phyloP scores from a whole-genome alignment of 2,113 vertebrate species.

The Hippopotamus amphibius region DNA sequence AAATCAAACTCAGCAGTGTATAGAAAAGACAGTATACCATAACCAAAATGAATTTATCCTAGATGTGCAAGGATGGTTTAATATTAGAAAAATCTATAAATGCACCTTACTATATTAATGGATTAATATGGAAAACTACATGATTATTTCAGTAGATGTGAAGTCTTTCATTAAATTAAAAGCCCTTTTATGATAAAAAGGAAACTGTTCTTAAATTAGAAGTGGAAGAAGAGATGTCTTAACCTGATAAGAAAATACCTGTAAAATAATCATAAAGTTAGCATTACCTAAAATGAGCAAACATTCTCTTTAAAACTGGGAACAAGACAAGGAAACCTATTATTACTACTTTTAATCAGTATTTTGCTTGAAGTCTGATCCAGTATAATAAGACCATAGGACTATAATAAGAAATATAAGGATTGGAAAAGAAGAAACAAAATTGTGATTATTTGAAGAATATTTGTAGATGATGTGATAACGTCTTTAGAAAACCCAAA shows the following conservation, averaged over 20 bases:
- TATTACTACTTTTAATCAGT: neutral
- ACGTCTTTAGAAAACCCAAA: constrained; percentile 27
- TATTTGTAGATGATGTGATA: constrained; percentile 1
- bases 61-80: neutral
- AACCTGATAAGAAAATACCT: neutral
- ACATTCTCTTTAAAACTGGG: constrained; percentile 41
- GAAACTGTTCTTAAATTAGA: neutral
- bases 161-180: constrained; percentile 8
- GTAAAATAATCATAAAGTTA: constrained; percentile 47
- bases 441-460: neutral
- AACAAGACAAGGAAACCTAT: neutral
- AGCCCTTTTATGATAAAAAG: neutral
- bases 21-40: neutral
- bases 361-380: neutral
- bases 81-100: constrained; percentile 5
- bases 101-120: neutral
- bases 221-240: neutral
- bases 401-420: neutral
- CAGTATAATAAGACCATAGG: neutral
- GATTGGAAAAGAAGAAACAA: neutral
- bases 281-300: neutral
- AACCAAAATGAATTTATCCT: neutral
- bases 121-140: neutral
- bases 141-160: neutral
- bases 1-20: neutral